These are phyloP conservation scores for Glyptemys insculpta DNA, from an alignment of 2,797 vertebrate genomes.

Conservation along the genomic window DNA sequence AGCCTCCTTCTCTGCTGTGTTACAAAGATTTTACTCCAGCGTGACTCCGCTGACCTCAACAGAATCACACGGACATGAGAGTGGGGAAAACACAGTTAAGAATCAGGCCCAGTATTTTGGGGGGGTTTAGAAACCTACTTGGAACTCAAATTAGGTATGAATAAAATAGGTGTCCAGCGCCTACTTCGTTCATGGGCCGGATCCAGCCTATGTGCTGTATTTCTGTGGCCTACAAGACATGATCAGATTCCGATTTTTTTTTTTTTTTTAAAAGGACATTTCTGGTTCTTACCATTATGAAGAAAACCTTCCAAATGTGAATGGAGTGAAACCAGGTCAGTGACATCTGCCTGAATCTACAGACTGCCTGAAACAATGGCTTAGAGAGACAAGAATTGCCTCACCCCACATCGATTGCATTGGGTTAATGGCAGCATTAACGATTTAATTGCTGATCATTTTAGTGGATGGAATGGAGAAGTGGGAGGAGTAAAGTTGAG, in stretches of 20 bases:
- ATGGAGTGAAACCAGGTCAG: neutral
- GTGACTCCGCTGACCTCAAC: too few relatives aligned
- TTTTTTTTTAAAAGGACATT: neutral
- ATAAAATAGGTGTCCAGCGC: too few relatives aligned
- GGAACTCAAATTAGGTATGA: too few relatives aligned
- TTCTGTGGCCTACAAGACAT: too few relatives aligned
- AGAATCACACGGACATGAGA: too few relatives aligned
- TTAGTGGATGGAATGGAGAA: neutral
- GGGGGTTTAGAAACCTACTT: too few relatives aligned
- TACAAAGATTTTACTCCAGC: too few relatives aligned
- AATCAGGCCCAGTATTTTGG: too few relatives aligned
- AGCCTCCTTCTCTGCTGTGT: too few relatives aligned
- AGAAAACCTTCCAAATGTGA: neutral
- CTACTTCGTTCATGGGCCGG: too few relatives aligned
- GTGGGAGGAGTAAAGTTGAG: neutral
- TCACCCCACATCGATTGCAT: neutral
- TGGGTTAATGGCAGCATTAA: neutral
- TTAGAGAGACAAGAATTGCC: neutral
- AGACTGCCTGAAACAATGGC: neutral
- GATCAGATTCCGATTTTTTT: neutral
- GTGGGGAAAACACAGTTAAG: too few relatives aligned
- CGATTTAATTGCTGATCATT: neutral
- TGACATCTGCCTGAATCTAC: neutral
- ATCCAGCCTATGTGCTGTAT: too few relatives aligned
- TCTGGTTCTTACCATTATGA: neutral